Base-by-base conservation (phyloP, 2,113 vertebrate species). In the Chionomys nivalis region DNA sequence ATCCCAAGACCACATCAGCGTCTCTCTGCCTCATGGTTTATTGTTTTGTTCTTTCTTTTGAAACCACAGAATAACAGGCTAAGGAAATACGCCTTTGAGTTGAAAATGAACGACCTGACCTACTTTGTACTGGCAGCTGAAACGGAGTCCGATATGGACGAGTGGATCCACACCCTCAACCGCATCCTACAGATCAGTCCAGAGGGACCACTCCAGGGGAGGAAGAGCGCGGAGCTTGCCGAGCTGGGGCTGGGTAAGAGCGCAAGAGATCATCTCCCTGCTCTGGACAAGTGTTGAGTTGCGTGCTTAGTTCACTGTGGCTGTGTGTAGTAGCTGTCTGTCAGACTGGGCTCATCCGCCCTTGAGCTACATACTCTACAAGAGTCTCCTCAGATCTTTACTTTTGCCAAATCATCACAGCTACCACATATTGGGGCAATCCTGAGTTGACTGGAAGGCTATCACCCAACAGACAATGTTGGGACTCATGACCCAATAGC, bases 101-200 rank as follows among this genome's bases (percentile, higher is more conserved):
- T 99, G 98, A 99, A 99, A 98, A 99, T 99, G 99, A 99, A 99
- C 93, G 99, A 99, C 96, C 99, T 99, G 97, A 99, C 99, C 10
- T 99, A 99, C 98, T 99, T 99, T 66, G 99, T 99, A 97, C 99
- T 99, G 98, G 99, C 99, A 65, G 99, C 99, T 52, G 99, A 99
- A 98, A 99, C 98, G 0, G 99, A 99, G 97, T 99, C 99, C 85
- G 99, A 99, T 98, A 99, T 99, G 99, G 99, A 99, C 52, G 99
- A 99, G 24, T 99, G 99, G 99, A 99, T 99, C 97, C 99, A 98
- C 96, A 99, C 99, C 28, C 98, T 99, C 96, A 99, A 99, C 96
- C 99, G 99, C 96, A 99, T 99, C 98, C 98, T 99, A 88, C 99
- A 99, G 98, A 99, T 99, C 98, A 99, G 99, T 97, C 99, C 99